These are phyloP conservation scores for Mixornis gularis DNA, from an alignment of 2,113 vertebrate species.

Conservation along the genomic window DNA sequence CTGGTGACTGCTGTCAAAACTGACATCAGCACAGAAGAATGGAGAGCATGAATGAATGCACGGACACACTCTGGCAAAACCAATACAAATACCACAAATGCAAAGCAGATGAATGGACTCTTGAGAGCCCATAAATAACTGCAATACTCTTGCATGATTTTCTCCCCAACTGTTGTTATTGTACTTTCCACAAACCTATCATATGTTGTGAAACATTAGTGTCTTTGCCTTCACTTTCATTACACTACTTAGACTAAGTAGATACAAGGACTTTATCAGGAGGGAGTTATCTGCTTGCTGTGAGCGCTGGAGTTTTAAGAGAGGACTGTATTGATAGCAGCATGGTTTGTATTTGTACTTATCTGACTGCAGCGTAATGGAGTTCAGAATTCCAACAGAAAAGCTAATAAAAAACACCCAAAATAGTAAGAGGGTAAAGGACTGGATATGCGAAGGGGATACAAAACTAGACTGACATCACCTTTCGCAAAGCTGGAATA, in stretches of 20 bases:
- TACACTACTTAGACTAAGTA: slow-evolving; percentile 37
- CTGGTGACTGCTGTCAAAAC: neutral
- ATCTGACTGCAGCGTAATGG: neutral
- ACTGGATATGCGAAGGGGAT: neutral
- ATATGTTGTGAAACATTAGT: neutral
- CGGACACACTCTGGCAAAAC: neutral
- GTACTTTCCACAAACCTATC: neutral
- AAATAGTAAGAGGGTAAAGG: neutral
- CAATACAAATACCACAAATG: neutral
- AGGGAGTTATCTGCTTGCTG: neutral
- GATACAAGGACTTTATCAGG: slow-evolving; percentile 39
- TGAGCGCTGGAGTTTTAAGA: neutral
- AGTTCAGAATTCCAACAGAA: slow-evolving; percentile 1
- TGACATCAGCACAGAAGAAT: neutral
- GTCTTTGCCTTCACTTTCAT: neutral
- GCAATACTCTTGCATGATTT: neutral
- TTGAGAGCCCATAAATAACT: neutral
- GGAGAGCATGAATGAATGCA: neutral
- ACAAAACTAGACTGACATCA: neutral
- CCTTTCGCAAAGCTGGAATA: neutral
- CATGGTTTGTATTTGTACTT: slow-evolving; percentile 24
- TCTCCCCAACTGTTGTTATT: neutral
- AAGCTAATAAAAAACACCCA: neutral
- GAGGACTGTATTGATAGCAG: slow-evolving; percentile 2
- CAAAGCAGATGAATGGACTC: neutral